These are phyloP conservation scores for Cettia cetti DNA, from an alignment of 2,113 vertebrate species.

Conservation along the genomic window DNA sequence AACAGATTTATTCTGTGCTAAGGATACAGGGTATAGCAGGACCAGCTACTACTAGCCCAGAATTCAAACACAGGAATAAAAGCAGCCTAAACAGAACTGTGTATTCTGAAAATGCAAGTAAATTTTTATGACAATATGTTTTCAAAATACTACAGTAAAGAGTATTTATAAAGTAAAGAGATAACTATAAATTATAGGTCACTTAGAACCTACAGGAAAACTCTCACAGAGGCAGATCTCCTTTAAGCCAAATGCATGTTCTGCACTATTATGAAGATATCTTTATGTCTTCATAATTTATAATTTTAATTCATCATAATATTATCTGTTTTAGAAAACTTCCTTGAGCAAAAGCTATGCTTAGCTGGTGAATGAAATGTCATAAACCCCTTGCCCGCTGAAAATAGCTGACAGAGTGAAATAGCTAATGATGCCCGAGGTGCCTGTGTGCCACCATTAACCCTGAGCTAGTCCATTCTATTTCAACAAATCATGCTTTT, in stretches of 20 bases:
- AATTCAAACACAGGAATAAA: background rate
- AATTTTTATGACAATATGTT: background rate
- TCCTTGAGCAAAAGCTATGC: background rate
- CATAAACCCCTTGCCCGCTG: background rate
- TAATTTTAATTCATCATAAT: background rate
- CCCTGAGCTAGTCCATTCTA: background rate
- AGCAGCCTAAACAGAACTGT: background rate
- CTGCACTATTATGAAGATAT: background rate
- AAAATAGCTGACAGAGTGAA: background rate
- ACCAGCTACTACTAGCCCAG: background rate
- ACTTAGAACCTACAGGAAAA: background rate
- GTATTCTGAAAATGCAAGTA: background rate
- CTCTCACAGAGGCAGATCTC: background rate
- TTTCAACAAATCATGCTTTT: background rate
- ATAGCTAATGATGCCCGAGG: background rate
- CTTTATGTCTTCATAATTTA: background rate
- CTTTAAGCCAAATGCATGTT: background rate
- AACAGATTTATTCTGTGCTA: background rate
- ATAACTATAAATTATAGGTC: background rate
- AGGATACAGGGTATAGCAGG: background rate
- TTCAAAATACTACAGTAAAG: background rate
- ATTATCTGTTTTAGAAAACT: background rate
- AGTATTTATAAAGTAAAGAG: background rate
- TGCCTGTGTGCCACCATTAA: background rate
- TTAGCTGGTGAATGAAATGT: background rate